Conservation (phyloP, 30 jellyfish, hydroid and myxozoan genomes). For the Mastigias papua region DNA sequence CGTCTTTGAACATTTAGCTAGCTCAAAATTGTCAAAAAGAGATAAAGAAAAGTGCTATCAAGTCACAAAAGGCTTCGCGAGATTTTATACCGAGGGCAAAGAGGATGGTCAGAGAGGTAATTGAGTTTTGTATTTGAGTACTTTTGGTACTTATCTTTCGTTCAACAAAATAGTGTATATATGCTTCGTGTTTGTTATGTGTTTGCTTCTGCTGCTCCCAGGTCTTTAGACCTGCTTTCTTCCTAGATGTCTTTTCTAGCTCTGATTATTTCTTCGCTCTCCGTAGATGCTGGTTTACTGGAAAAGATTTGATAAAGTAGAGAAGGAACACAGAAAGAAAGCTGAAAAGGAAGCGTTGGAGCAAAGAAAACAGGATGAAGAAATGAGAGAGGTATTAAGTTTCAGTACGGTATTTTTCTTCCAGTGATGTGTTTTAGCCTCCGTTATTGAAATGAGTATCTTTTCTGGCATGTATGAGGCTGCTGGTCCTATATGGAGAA, state of each 20-base stretch:
- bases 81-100: conserved; percentile 92
- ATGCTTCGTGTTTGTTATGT: too few relatives aligned
- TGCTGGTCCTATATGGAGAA: too few relatives aligned
- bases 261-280: background rate
- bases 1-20: conserved; percentile 62
- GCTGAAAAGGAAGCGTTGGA: conserved; percentile 99
- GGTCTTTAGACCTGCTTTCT: background rate
- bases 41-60: conserved; percentile 81
- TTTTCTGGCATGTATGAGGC: too few relatives aligned
- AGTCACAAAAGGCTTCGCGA: conserved; percentile 88
- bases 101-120: conserved; percentile 94
- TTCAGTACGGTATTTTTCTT: background rate
- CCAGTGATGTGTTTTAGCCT: background rate
- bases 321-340: conserved; percentile 93
- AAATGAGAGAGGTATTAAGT: conserved; percentile 85
- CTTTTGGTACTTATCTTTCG: background rate
- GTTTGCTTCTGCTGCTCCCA: too few relatives aligned
- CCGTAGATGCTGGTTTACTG: conserved; percentile 89
- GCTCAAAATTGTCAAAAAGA: conserved; percentile 94
- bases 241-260: background rate
- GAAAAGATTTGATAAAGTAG: conserved; percentile 94
- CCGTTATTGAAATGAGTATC: too few relatives aligned
- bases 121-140: background rate
- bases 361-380: conserved; percentile 94
- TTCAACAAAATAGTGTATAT: too few relatives aligned